Conservation (phyloP, 2,113 vertebrate genomes). For the Vidua macroura region DNA sequence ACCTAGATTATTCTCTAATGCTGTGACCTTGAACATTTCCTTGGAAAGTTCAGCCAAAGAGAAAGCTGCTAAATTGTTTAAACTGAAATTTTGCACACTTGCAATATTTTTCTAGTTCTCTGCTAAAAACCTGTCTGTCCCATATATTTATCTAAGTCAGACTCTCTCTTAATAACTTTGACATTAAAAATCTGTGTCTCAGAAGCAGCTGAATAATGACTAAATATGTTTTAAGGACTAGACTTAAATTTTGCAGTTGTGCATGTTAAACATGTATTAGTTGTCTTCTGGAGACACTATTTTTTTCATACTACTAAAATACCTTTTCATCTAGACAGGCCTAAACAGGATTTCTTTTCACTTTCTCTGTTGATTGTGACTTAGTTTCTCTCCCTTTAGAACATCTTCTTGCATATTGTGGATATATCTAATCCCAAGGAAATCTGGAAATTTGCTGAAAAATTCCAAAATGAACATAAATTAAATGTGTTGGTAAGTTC, state of each 20-base stretch:
- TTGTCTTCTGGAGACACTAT: not conserved
- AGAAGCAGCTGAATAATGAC: not conserved
- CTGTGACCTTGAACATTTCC: not conserved
- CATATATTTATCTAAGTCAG: not conserved
- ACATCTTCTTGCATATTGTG: conserved; percentile 80
- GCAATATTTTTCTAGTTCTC: not conserved
- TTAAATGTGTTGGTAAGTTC: conserved; percentile 79
- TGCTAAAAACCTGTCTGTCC: not conserved
- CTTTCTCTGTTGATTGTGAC: not conserved
- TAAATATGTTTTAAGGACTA: not conserved
- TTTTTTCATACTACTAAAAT: not conserved
- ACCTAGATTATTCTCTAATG: not conserved
- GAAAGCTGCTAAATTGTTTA: not conserved
- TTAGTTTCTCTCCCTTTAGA: conserved; percentile 54
- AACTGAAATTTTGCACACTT: not conserved
- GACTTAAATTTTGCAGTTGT: not conserved
- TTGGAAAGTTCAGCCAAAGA: not conserved
- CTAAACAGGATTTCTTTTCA: not conserved
- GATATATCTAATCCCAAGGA: conserved; percentile 80
- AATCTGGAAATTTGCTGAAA: conserved; percentile 82
- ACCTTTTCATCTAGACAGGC: not conserved
- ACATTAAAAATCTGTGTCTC: not conserved
- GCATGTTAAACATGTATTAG: not conserved
- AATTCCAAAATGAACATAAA: conserved; percentile 74
- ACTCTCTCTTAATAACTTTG: not conserved